Percentiles rank a stretch among this genome's conserved stretches.
Conservation (phyloP, 2,888 invertebrate genomes). For the Pogonocherus hispidulus region DNA sequence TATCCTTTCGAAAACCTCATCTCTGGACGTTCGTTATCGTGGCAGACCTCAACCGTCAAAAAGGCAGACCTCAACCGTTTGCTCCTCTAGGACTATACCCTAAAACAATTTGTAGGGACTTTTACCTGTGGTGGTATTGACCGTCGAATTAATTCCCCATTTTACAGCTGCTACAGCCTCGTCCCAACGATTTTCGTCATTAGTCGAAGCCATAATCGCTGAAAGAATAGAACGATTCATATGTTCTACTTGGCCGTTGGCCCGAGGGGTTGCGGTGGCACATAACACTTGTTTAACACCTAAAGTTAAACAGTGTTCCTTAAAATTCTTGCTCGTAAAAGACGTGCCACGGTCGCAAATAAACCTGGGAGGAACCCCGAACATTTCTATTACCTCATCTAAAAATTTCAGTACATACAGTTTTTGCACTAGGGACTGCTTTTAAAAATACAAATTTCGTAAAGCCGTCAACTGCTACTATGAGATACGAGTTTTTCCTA, state of each 20-base stretch:
- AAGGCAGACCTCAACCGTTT: conserved; percentile 21
- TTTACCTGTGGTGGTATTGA: conserved; percentile 49
- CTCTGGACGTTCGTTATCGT: conserved; percentile 27
- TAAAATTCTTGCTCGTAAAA: conserved; percentile 48
- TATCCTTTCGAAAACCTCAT: conserved; percentile 27
- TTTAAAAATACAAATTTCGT: conserved; percentile 43
- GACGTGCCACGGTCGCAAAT: conserved; percentile 47
- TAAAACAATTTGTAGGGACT: conserved; percentile 49
- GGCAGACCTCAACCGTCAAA: conserved; percentile 38
- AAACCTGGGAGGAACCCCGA: conserved; percentile 44
- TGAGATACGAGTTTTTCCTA: conserved; percentile 41
- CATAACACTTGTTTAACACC: conserved; percentile 48
- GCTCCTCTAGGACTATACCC: conserved; percentile 49
- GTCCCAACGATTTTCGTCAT: conserved; percentile 51
- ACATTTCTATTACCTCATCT: conserved; percentile 34
- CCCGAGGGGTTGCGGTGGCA: conserved; percentile 55
- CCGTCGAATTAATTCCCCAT: conserved; percentile 49
- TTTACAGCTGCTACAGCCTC: conserved; percentile 38
- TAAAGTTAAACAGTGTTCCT: conserved; percentile 21
- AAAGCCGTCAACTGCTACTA: conserved; percentile 54
- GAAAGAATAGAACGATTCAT: conserved; percentile 48
- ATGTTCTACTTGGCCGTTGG: conserved; percentile 55
- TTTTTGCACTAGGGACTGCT: conserved; percentile 46
- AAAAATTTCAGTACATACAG: conserved; percentile 41
- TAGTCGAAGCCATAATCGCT: conserved; percentile 36